Percentiles rank a stretch among this genome's conserved stretches.
Evolutionary conservation across 2,113 vertebrate genomes (phyloP).

Genomic region (Leucoraja erinaceus): DNA sequence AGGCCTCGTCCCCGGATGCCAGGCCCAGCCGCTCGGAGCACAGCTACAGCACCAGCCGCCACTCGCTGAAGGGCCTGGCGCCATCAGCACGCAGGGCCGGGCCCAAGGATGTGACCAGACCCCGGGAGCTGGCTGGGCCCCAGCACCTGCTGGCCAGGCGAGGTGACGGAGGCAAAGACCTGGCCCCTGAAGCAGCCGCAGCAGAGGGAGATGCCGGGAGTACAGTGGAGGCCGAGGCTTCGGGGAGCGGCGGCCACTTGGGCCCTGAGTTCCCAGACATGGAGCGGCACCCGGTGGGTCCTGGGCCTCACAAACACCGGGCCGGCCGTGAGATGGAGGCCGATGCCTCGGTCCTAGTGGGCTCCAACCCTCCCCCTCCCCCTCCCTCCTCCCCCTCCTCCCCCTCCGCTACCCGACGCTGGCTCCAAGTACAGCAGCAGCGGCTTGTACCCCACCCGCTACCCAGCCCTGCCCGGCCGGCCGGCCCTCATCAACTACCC

Average conservation of each 20-base stretch:
- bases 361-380: no score
- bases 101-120: not conserved
- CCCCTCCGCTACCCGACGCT: no score
- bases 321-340: no score
- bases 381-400: no score
- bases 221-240: not conserved
- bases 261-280: no score
- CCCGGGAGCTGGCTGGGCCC: not conserved
- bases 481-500: constrained; percentile 11
- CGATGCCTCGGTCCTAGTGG: no score
- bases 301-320: no score
- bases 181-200: not conserved
- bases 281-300: no score
- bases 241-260: no score
- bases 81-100: not conserved
- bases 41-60: constrained; percentile 15
- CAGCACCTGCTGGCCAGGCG: no score
- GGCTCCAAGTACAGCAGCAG: no score
- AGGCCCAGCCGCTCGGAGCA: not conserved
- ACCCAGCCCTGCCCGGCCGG: not conserved
- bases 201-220: not conserved
- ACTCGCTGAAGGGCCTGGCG: not conserved
- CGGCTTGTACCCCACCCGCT: not conserved
- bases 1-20: not conserved
- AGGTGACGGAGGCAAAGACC: no score